Evolutionary conservation across 2,797 vertebrate genomes (phyloP).

Genomic region (Pseudotriccus pelzelni): DNA sequence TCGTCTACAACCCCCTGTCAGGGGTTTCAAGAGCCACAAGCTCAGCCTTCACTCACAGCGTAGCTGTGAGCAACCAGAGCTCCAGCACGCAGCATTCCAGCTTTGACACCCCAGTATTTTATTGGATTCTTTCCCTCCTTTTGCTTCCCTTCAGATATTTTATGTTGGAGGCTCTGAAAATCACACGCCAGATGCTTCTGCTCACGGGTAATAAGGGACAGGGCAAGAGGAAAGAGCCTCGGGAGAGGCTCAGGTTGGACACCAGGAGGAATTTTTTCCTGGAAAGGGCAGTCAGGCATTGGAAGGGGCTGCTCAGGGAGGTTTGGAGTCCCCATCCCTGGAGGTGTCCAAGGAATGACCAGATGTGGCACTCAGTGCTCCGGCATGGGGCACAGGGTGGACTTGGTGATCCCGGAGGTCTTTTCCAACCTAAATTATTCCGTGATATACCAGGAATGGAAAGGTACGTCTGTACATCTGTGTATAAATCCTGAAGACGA

Average conservation of each 20-base stretch:
- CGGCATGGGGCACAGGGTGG: not conserved
- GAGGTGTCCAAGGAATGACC: not conserved
- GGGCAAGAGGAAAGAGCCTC: not conserved
- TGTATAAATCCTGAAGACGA: rapidly evolving
- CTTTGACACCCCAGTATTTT: not conserved
- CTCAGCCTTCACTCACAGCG: not conserved
- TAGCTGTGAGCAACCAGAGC: not conserved
- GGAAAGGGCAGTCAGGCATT: not conserved
- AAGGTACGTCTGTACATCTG: rapidly evolving
- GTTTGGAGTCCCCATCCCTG: not conserved
- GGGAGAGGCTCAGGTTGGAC: not conserved
- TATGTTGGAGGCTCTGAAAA: not conserved
- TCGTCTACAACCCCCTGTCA: not conserved
- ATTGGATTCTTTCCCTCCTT: not conserved
- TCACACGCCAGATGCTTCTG: rapidly evolving
- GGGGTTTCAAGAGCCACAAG: not conserved
- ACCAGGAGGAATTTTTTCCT: not conserved
- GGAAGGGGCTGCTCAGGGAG: not conserved
- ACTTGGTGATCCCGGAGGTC: not conserved
- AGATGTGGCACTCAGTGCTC: not conserved
- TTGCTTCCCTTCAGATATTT: not conserved
- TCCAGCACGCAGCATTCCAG: rapidly evolving
- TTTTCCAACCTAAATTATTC: not conserved
- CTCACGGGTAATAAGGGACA: not conserved
- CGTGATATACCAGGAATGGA: not conserved